phyloP scores from a whole-genome alignment of 1,140 invertebrate species.

The Riptortus pedestris region DNA sequence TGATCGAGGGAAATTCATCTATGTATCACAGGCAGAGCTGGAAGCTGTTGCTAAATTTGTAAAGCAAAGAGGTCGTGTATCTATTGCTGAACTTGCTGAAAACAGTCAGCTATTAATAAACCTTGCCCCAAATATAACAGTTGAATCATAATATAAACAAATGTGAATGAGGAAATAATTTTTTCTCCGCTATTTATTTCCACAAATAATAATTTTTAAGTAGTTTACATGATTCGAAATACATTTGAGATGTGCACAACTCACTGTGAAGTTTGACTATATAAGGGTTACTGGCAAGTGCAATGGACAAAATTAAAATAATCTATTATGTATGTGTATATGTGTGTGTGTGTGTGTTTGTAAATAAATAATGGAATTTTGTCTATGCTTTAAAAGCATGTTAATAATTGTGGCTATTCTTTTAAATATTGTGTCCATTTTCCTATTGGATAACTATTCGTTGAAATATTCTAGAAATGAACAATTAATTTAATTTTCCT shows the following conservation, averaged over 20 bases:
- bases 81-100: slow-evolving; percentile 85
- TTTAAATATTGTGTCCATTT: too few species aligned
- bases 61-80: slow-evolving; percentile 85
- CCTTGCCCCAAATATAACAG: slow-evolving; percentile 45
- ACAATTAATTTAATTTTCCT: too few species aligned
- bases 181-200: background rate
- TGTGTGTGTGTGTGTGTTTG: too few species aligned
- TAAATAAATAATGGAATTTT: too few species aligned
- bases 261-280: background rate
- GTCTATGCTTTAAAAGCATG: too few species aligned
- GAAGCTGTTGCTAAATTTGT: slow-evolving; percentile 92
- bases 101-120: slow-evolving; percentile 89
- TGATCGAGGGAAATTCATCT: slow-evolving; percentile 98
- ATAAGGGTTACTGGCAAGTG: background rate
- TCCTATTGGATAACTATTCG: too few species aligned
- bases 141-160: slow-evolving; percentile 14
- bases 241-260: background rate
- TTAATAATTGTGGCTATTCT: too few species aligned
- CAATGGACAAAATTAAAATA: too few species aligned
- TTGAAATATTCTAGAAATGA: too few species aligned
- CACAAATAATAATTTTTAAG: background rate
- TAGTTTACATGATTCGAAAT: background rate
- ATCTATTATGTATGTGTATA: too few species aligned
- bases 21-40: slow-evolving; percentile 84
- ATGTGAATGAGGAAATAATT: background rate